These are phyloP conservation scores for Myrmecophaga tridactyla DNA, from an alignment of 2,113 vertebrate genomes.

Conservation along the genomic window DNA sequence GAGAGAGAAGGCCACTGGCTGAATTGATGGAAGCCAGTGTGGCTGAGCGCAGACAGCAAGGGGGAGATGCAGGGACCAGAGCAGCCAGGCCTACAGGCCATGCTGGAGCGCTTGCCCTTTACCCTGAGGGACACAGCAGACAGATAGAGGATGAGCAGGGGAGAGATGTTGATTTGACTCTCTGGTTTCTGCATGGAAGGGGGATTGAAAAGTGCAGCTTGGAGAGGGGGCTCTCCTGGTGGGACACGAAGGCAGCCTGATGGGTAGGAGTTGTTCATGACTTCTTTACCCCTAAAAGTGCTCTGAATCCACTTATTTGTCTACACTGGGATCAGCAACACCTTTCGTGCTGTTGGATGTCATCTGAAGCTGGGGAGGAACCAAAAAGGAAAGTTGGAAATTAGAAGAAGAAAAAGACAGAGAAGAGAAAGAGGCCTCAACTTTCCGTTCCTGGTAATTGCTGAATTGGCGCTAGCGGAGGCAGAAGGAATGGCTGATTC, in stretches of 20 bases:
- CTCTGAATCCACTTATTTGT: slow-evolving; percentile 72
- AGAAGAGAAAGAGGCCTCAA: neutral
- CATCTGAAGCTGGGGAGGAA: slow-evolving; percentile 70
- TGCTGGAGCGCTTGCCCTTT: neutral
- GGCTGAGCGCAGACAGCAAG: neutral
- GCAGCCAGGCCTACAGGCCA: rapidly evolving
- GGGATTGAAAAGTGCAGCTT: neutral
- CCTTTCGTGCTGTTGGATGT: slow-evolving; percentile 60
- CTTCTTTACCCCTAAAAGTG: neutral
- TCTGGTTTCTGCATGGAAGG: neutral
- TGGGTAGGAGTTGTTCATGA: neutral
- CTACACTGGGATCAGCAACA: neutral
- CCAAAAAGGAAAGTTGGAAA: slow-evolving; percentile 61
- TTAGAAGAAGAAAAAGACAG: slow-evolving; percentile 67
- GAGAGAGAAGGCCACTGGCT: neutral
- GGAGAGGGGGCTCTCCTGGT: rapidly evolving
- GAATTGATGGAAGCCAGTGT: neutral
- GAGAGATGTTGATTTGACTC: neutral
- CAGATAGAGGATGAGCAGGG: neutral
- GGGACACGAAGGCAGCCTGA: rapidly evolving
- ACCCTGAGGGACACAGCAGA: neutral
- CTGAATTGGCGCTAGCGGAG: slow-evolving; percentile 78
- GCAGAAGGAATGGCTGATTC: slow-evolving; percentile 84
- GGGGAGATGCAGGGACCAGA: neutral
- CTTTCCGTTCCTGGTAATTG: slow-evolving; percentile 74